Evolutionary conservation across 2,797 vertebrate genomes (phyloP).

Genomic region (Dermochelys coriacea): DNA sequence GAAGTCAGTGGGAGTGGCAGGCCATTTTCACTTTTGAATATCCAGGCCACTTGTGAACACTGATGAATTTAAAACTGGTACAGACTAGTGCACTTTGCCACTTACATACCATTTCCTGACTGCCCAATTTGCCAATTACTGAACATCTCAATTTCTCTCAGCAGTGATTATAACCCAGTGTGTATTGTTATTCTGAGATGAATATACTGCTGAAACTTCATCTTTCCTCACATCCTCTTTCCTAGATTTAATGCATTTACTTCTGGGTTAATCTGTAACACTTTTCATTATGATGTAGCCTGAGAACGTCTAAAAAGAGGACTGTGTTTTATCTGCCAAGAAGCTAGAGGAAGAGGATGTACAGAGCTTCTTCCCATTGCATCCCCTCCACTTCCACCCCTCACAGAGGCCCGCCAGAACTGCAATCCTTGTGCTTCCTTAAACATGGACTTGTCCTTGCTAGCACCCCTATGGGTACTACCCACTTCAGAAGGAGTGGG

Average conservation of each 20-base stretch:
- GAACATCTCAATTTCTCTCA: background rate
- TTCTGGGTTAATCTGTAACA: background rate
- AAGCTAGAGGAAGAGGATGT: background rate
- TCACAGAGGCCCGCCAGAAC: background rate
- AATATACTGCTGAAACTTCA: background rate
- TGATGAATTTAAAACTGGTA: background rate
- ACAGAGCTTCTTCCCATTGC: background rate
- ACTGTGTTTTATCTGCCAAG: background rate
- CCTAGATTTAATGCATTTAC: accelerated
- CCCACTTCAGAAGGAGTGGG: background rate
- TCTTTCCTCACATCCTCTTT: background rate
- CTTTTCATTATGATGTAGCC: background rate
- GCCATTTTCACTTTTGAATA: background rate
- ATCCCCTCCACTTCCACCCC: background rate
- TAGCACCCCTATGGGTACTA: background rate
- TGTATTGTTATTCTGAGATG: background rate
- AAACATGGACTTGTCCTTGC: background rate
- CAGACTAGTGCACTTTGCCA: background rate
- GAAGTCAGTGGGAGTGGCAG: background rate
- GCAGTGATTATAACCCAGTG: background rate
- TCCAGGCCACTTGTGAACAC: background rate
- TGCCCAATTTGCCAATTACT: background rate
- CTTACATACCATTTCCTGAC: accelerated
- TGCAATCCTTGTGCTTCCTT: background rate
- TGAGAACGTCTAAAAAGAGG: accelerated